Conservation (phyloP, 1,140 invertebrate species). For the Diabrotica undecimpunctata region DNA sequence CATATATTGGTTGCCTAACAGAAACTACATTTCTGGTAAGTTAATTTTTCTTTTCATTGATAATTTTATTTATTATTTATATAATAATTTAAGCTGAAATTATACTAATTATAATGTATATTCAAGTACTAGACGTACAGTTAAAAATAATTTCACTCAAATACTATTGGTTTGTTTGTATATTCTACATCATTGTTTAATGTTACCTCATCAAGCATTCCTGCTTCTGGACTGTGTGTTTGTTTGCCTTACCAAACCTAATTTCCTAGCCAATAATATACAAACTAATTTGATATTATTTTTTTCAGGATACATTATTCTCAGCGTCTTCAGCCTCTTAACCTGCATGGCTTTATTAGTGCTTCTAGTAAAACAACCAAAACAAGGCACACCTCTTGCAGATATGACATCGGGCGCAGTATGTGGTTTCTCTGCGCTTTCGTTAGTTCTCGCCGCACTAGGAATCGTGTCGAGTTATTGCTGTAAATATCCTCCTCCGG, state of each 20-base stretch:
- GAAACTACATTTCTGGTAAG: constrained; percentile 66
- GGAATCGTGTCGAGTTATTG: constrained; percentile 70
- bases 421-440: constrained; percentile 68
- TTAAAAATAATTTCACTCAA: too few relatives aligned
- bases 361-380: constrained; percentile 61
- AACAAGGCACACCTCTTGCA: constrained; percentile 62
- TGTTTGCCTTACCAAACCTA: too few relatives aligned
- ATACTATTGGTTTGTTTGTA: too few relatives aligned
- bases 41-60: background rate
- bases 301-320: constrained; percentile 62
- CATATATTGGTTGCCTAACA: constrained; percentile 63
- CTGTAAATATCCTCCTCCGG: constrained; percentile 61
- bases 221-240: too few relatives aligned
- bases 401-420: constrained; percentile 73
- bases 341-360: constrained; percentile 68
- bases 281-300: constrained; percentile 14
- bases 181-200: too few relatives aligned
- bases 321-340: constrained; percentile 63
- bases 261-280: too few relatives aligned
- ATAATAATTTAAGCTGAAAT: too few relatives aligned
- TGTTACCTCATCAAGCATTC: too few relatives aligned
- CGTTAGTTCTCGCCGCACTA: constrained; percentile 60
- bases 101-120: too few relatives aligned
- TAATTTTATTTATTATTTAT: too few relatives aligned
- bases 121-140: too few relatives aligned